Evolutionary conservation across 2,113 vertebrate genomes (phyloP).

Genomic region (Oceanodroma tethys): DNA sequence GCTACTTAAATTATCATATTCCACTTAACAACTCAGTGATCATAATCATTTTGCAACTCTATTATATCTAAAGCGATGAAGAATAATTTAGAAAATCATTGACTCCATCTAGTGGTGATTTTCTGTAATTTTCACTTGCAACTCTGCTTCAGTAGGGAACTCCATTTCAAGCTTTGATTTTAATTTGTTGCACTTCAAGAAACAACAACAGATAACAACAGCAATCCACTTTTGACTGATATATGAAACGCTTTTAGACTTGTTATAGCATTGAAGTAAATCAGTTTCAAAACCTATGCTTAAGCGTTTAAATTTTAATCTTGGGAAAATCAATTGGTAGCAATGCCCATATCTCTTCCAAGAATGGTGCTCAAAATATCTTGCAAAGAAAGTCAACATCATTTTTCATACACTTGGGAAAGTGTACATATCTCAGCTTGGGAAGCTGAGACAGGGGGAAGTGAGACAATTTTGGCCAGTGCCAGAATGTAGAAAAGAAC

Average conservation of each 20-base stretch:
- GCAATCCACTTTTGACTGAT: background rate
- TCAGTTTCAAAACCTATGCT: background rate
- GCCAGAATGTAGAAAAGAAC: background rate
- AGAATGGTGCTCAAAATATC: background rate
- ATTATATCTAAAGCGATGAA: background rate
- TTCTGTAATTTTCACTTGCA: constrained; percentile 29
- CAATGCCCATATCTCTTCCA: background rate
- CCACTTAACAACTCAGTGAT: constrained; percentile 33
- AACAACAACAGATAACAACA: background rate
- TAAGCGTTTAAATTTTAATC: background rate
- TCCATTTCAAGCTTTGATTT: background rate
- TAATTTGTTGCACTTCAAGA: background rate
- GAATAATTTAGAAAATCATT: constrained; percentile 70
- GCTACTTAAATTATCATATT: constrained; percentile 61
- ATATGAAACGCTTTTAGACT: background rate
- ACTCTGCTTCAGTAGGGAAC: background rate
- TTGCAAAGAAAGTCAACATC: background rate
- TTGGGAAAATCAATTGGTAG: background rate
- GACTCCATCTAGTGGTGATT: constrained; percentile 76
- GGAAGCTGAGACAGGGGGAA: background rate
- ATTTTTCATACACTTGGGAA: background rate
- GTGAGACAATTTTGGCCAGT: background rate
- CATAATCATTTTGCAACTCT: constrained; percentile 41
- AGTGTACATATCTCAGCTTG: too few species aligned
- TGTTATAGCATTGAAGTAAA: background rate